Evolutionary conservation across 1,140 invertebrate species (phyloP).

Genomic region (Coelopa frigida): DNA sequence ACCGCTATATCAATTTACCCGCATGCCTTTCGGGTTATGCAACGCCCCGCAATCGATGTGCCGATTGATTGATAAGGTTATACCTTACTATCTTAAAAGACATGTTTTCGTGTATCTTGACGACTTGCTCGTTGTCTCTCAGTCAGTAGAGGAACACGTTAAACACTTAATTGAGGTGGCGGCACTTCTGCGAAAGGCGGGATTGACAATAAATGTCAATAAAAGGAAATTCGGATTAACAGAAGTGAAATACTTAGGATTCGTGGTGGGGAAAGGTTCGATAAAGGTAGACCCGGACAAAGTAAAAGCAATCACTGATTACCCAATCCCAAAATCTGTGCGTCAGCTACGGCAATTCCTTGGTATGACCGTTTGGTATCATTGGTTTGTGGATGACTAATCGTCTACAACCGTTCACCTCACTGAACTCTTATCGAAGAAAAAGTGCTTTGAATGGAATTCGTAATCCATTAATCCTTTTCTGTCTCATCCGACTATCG

Average conservation of each 20-base stretch:
- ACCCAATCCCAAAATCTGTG: conserved; percentile 16
- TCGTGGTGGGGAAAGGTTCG: conserved; percentile 8
- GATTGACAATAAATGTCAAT: conserved; percentile 45
- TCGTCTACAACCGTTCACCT: conserved; percentile 5
- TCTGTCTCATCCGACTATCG: conserved; percentile 27
- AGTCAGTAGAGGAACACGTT: conserved; percentile 43
- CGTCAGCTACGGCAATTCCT: conserved; percentile 16
- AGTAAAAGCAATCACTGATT: conserved; percentile 16
- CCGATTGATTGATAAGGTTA: conserved; percentile 10
- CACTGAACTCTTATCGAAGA: conserved; percentile 6
- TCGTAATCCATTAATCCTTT: conserved; percentile 30
- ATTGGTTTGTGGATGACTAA: conserved; percentile 8
- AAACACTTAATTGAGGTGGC: conserved; percentile 34
- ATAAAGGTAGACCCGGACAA: conserved; percentile 17
- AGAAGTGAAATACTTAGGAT: conserved; percentile 17
- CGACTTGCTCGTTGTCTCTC: conserved; percentile 45
- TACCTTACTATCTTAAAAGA: conserved; percentile 1
- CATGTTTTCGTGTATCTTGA: conserved; percentile 26
- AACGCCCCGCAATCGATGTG: conserved; percentile 11
- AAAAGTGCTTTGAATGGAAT: conserved; percentile 20
- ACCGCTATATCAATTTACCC: conserved; percentile 7
- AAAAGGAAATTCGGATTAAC: conserved; percentile 44
- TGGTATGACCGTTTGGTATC: conserved; percentile 9
- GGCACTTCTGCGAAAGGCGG: conserved; percentile 29
- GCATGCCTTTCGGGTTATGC: conserved; percentile 18